Percentiles rank a stretch among this genome's conserved stretches.
phyloP scores from a whole-genome alignment of 2,888 invertebrate genomes.

The Bugulina stolonifera region DNA sequence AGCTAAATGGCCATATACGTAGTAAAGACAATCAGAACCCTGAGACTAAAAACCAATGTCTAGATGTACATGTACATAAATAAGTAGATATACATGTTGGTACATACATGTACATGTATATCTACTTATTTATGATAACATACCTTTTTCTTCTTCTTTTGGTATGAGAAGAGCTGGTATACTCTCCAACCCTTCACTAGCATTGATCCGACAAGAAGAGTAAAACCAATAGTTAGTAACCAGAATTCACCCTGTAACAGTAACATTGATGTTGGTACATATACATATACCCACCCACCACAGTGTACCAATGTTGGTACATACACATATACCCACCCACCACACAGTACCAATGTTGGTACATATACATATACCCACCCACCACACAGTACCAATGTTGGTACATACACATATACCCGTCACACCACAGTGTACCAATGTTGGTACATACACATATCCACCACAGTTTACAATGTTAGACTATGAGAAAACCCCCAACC shows the following conservation, averaged over 20 bases:
- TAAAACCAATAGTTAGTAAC: constrained; percentile 34
- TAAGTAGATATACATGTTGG: too few relatives aligned
- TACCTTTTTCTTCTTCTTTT: constrained; percentile 10
- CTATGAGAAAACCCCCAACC: too few relatives aligned
- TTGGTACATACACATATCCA: neutral
- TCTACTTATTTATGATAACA: neutral
- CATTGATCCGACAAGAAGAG: constrained; percentile 37
- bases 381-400: neutral
- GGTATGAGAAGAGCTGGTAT: constrained; percentile 34
- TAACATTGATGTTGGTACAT: neutral
- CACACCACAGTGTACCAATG: neutral
- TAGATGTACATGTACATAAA: too few relatives aligned
- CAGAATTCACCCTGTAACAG: constrained; percentile 35
- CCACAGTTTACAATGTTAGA: too few relatives aligned
- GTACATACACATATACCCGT: neutral
- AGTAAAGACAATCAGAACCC: too few relatives aligned
- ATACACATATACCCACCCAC: neutral
- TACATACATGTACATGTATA: too few relatives aligned
- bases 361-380: neutral
- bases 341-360: neutral
- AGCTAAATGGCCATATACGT: too few relatives aligned
- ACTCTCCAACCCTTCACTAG: constrained; percentile 40
- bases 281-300: neutral
- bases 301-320: neutral
- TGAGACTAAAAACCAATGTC: too few relatives aligned